Conservation (phyloP, 2,113 vertebrate species). For the Megaleporinus macrocephalus region DNA sequence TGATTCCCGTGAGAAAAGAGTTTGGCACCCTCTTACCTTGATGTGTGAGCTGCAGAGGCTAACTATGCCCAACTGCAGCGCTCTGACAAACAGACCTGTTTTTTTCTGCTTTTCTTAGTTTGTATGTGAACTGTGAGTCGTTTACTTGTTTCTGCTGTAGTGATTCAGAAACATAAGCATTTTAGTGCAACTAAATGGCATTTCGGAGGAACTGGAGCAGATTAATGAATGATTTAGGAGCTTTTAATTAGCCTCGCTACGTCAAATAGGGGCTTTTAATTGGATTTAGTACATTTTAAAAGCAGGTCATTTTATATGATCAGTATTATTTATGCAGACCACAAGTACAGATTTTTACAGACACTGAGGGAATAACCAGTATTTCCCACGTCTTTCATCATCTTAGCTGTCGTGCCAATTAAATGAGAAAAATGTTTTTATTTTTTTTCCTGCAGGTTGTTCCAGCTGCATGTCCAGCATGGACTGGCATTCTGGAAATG, state of each 20-base stretch:
- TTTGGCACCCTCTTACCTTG: neutral
- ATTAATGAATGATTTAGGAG: neutral
- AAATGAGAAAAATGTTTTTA: neutral
- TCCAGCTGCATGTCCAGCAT: neutral
- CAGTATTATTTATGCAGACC: slow-evolving; percentile 38
- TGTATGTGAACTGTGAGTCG: too few species aligned
- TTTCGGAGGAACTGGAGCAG: neutral
- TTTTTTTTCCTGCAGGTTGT: neutral
- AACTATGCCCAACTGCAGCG: neutral
- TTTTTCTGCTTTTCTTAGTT: too few species aligned
- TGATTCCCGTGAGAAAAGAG: neutral
- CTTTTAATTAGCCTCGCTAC: neutral
- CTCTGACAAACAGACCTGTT: too few species aligned
- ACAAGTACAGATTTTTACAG: neutral
- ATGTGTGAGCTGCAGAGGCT: neutral
- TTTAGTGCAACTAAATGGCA: neutral
- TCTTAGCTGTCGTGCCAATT: slow-evolving; percentile 25
- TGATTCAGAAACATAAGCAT: neutral
- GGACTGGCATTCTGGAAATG: neutral
- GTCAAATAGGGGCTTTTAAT: neutral
- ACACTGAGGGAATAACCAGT: slow-evolving; percentile 4
- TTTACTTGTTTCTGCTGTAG: too few species aligned
- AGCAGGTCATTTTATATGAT: slow-evolving; percentile 7
- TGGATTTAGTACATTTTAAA: neutral
- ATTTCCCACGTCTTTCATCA: slow-evolving; percentile 32